Base-by-base conservation (phyloP, 2,888 invertebrate genomes). In the Blera fallax region DNA sequence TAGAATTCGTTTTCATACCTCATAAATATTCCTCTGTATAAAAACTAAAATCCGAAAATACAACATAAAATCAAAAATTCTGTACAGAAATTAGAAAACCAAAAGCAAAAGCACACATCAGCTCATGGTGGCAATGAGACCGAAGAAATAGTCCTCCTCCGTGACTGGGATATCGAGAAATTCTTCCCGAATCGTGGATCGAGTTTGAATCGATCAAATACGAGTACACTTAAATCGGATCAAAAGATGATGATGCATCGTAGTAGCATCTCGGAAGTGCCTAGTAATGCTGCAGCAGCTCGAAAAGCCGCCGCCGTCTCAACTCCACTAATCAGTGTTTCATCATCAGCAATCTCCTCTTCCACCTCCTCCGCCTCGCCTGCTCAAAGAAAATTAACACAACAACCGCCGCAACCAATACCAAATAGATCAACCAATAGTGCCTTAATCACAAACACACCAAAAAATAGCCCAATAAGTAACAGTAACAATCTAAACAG, bases 141-240 rank as follows among this genome's bases (percentile, higher is more conserved):
- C 89, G 96, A 96, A 90, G 96, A 96, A 91, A 96, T 96, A 87
- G 95, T 95, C 70, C 94, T 97, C 87, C 93, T 97, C 89, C 96
- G 96, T 92, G 97, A 97, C 90, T 97, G 97, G 97, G 96, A 97
- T 93, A 95, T 97, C 92, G 96, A 96, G 88, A 95, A 95, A 91
- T 97, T 97, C 93, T 97, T 97, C 92, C 96, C 95, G 11, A 88
- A 89, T 64, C 88, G 88, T 54, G 88, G 74, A 52, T 89, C 91
- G 54, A 91, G 91, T 73, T 88, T 91, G 7, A 90, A 87, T 82
- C 89, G 89, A 43, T 91, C 85, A 80, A 92, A 93, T 85, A 93
- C 94, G 89, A 91, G 91, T 83, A 91, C 92, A 8, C 85, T 92
- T 6, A 92, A 91, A 82, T 90, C 90, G 65, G 91, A 91, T 56